Evolutionary conservation across 2,797 vertebrate species (phyloP), one percentile per base, ranked within the genome.

Genomic region (Falco biarmicus): DNA sequence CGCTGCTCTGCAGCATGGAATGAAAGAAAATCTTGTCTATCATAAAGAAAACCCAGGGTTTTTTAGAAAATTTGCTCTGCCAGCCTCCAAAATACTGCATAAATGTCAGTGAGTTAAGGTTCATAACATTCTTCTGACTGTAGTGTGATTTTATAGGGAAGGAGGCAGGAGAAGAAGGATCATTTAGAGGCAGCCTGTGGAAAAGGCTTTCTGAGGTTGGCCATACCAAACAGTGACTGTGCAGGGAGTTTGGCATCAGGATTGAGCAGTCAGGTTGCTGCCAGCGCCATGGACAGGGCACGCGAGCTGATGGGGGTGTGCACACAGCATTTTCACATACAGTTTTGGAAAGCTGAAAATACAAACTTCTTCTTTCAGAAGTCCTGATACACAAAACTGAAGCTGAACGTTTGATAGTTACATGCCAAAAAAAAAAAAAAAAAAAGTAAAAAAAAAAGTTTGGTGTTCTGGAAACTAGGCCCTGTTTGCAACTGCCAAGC

Each of bases 241-340:
- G 3, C 5, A 1, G 0, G 11, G 15, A 48, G 15, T 4, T 20
- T 31, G 19, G 0, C 11, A 0, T 32, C 17, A 6, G 41, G n/a
- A n/a, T 4, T 1, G 11, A 50, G 28, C 1, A 0, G 5, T 2
- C 5, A 9, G 2, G 0, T 1, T 1, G 6, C 1, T 3, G 15
- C 21, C 73, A 76, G 80, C 4, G 79, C 91, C 76, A 39, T 28
- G 83, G 89, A 87, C 83, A 94, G 80, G 11, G 63, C 29, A 9
- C 0, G 7, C 2, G 6, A 1, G 1, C 3, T 4, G 3, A 4
- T 16, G 2, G 1, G 3, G 34, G n/a, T 34, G 0, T 51, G 21
- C 0, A 1, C 19, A 0, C 25, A 3, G 0, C 11, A 0, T 19
- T n/a, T 48, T n/a, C 32, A 4, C 8, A 0, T 6, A 1, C 24